A percentile compares a stretch with the other conserved stretches of the same genome.
phyloP scores from a whole-genome alignment of 2,113 vertebrate genomes.

The Eurypyga helias region DNA sequence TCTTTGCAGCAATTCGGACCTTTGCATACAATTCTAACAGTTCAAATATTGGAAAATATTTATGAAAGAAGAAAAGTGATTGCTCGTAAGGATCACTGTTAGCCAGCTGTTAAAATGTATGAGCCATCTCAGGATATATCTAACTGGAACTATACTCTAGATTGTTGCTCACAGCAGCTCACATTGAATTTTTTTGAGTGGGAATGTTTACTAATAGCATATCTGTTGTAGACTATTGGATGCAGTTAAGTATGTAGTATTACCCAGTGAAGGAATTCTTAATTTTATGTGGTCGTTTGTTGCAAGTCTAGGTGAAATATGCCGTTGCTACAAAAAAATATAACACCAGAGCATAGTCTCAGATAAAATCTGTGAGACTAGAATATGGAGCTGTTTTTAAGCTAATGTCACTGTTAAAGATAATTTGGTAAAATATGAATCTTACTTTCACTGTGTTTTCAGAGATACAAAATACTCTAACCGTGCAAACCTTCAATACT shows the following conservation, averaged over 20 bases:
- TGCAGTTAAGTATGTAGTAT: neutral
- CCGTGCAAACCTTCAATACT: neutral
- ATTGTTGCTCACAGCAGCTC: neutral
- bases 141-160: neutral
- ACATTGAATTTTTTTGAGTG: neutral
- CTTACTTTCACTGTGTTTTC: neutral
- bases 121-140: neutral
- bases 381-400: neutral
- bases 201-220: neutral
- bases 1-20: constrained; percentile 7
- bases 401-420: neutral
- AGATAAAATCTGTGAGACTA: neutral
- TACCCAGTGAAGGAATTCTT: neutral
- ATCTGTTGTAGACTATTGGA: neutral
- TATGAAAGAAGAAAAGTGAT: neutral
- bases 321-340: neutral
- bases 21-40: neutral
- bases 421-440: neutral
- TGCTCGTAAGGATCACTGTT: neutral
- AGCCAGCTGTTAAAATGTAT: neutral
- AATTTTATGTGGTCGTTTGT: neutral
- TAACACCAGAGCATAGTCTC: neutral
- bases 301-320: neutral
- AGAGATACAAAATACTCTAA: neutral
- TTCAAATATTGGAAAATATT: neutral